A percentile compares a stretch with the other conserved stretches of the same genome.
Evolutionary conservation across 2,888 invertebrate genomes (phyloP).

Genomic region (Drosophila lacicola): DNA sequence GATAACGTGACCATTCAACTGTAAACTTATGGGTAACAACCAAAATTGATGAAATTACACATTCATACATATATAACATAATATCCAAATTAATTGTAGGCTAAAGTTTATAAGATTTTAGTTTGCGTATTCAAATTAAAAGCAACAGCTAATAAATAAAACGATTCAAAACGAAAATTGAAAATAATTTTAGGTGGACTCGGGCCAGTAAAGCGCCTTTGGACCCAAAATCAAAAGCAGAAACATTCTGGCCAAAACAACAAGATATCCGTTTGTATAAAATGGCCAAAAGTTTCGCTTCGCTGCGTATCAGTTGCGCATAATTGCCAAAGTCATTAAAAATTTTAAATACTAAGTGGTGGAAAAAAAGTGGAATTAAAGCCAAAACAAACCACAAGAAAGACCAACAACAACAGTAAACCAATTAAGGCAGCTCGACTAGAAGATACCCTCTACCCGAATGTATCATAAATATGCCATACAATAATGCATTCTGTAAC

Average conservation of each 20-base stretch:
- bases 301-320: slow-evolving; percentile 73
- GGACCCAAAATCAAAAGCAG: slow-evolving; percentile 50
- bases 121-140: background rate
- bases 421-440: background rate
- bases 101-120: background rate
- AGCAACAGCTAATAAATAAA: background rate
- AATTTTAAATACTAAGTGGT: slow-evolving; percentile 38
- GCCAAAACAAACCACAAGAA: slow-evolving; percentile 17
- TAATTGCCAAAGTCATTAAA: slow-evolving; percentile 74
- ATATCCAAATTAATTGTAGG: background rate
- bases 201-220: slow-evolving; percentile 29
- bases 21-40: too few species aligned
- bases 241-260: slow-evolving; percentile 57
- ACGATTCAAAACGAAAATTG: slow-evolving; percentile 1
- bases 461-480: too few species aligned
- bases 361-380: slow-evolving; percentile 34
- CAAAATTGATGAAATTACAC: too few species aligned
- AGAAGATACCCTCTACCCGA: background rate
- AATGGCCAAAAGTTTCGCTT: slow-evolving; percentile 69
- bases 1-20: too few species aligned
- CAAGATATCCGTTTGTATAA: slow-evolving; percentile 16
- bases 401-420: background rate
- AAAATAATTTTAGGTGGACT: slow-evolving; percentile 9
- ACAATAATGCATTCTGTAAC: background rate
- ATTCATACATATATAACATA: background rate